Conservation (phyloP, 2,113 vertebrate genomes). For the Alexandromys fortis region DNA sequence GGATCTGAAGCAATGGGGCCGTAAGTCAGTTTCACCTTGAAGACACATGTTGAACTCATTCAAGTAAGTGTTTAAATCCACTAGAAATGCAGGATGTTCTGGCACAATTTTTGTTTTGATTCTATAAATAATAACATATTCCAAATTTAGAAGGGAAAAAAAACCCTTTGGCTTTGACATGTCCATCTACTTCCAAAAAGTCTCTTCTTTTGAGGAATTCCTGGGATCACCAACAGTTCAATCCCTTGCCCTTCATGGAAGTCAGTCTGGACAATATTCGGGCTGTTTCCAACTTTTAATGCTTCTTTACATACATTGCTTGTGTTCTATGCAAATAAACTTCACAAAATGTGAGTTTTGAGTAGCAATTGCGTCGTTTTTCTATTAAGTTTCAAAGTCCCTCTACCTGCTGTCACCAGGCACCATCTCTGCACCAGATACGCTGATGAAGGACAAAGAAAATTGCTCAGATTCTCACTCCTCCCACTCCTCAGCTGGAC, state of each 20-base stretch:
- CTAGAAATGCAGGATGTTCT: not conserved
- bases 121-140: not conserved
- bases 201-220: not conserved
- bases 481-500: too few relatives aligned
- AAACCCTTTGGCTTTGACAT: not conserved
- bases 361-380: not conserved
- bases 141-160: not conserved
- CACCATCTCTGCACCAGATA: not conserved
- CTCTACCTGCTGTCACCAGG: not conserved
- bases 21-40: not conserved
- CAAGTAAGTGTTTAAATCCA: not conserved
- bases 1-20: too few relatives aligned
- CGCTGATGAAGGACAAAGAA: not conserved
- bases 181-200: not conserved
- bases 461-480: not conserved
- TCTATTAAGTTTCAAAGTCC: not conserved
- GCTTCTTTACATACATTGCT: not conserved
- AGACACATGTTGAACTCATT: not conserved
- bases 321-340: not conserved
- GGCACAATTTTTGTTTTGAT: not conserved
- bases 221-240: not conserved
- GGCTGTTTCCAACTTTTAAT: not conserved
- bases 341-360: not conserved
- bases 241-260: not conserved
- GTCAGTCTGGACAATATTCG: not conserved